phyloP scores from a whole-genome alignment of 2,888 invertebrate genomes.

The Oligia strigilis region DNA sequence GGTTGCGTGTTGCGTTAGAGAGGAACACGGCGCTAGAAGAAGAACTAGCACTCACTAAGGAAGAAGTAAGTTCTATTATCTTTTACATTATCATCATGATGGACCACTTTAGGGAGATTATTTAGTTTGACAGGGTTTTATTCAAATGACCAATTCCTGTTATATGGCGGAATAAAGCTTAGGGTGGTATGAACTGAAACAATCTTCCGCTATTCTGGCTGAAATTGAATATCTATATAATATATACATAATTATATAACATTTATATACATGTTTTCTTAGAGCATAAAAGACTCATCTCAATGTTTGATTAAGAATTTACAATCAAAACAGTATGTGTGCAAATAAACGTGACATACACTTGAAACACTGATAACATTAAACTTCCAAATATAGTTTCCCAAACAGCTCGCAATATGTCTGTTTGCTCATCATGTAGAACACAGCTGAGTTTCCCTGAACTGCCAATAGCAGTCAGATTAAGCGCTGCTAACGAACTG shows the following conservation, averaged over 20 bases:
- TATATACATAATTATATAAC: background rate
- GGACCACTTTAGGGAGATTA: background rate
- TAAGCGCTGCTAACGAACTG: slow-evolving; percentile 52
- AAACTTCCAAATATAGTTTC: slow-evolving; percentile 1
- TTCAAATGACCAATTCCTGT: background rate
- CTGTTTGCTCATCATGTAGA: slow-evolving; percentile 27
- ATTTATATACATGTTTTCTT: background rate
- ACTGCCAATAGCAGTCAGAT: slow-evolving; percentile 25
- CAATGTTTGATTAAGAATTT: background rate
- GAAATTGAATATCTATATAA: background rate
- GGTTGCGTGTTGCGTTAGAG: slow-evolving; percentile 98
- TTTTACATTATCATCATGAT: background rate
- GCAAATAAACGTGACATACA: background rate
- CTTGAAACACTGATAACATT: background rate
- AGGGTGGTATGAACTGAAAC: background rate
- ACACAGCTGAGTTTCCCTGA: background rate
- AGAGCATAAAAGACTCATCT: background rate
- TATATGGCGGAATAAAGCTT: background rate
- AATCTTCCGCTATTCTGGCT: background rate
- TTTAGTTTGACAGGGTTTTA: background rate
- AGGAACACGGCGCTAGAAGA: slow-evolving; percentile 98
- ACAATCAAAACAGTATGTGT: background rate
- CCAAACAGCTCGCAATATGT: slow-evolving; percentile 14
- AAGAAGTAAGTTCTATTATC: slow-evolving; percentile 93
- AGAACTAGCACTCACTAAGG: slow-evolving; percentile 98